Conservation (phyloP, 1,140 invertebrate species). For the Conus ventricosus region DNA sequence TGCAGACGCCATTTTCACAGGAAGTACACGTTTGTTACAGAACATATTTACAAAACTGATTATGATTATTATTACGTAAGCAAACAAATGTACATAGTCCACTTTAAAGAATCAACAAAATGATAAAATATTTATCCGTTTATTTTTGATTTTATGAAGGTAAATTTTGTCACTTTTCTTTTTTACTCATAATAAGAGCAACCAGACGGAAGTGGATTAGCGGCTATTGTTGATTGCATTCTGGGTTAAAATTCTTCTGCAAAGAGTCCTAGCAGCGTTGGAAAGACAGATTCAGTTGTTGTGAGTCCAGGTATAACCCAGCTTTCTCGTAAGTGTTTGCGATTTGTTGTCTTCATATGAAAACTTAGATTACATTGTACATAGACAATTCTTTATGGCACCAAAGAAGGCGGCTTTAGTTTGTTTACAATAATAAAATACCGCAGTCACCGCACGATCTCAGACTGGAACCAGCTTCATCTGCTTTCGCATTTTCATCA, state of each 20-base stretch:
- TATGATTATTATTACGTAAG: no score
- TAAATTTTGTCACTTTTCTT: neutral
- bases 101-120: neutral
- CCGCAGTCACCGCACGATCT: no score
- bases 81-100: neutral
- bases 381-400: no score
- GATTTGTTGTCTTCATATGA: no score
- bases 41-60: neutral
- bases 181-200: neutral
- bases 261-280: slow-evolving; percentile 29
- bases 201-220: neutral
- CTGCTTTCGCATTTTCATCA: no score
- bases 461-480: no score
- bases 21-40: slow-evolving; percentile 47
- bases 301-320: neutral
- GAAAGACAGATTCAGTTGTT: neutral
- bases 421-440: no score
- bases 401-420: no score
- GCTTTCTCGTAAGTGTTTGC: no score
- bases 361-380: no score
- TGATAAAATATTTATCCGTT: no score
- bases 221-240: neutral
- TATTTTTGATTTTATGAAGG: neutral
- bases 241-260: slow-evolving; percentile 35
- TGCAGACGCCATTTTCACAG: slow-evolving; percentile 46